These are phyloP conservation scores for Hyperoplus lanceolatus DNA, from an alignment of 2,797 vertebrate species.

Conservation along the genomic window DNA sequence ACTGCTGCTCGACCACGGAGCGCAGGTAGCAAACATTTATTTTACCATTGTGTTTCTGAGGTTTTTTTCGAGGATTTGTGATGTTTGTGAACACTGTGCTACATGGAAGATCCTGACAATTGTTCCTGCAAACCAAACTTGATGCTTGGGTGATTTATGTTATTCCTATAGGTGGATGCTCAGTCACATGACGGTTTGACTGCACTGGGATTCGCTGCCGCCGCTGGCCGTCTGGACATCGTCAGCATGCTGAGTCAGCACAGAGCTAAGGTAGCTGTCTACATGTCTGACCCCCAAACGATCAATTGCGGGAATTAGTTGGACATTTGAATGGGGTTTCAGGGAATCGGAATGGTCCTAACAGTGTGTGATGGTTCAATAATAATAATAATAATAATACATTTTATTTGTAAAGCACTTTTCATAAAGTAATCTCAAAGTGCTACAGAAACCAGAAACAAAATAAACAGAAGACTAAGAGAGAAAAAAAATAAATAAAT, in stretches of 20 bases:
- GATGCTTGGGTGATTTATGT: background rate
- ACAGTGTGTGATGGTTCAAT: too few species aligned
- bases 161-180: constrained; percentile 84
- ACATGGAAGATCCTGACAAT: background rate
- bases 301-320: too few species aligned
- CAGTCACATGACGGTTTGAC: constrained; percentile 93
- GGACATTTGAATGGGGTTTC: too few species aligned
- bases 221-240: constrained; percentile 92
- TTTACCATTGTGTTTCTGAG: background rate
- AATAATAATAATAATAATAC: too few species aligned
- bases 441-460: too few species aligned
- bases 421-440: too few species aligned
- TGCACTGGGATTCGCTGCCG: constrained; percentile 93
- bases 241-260: constrained; percentile 91
- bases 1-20: constrained; percentile 93
- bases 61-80: background rate
- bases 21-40: constrained; percentile 72
- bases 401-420: too few species aligned
- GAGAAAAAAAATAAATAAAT: too few species aligned
- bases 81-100: background rate
- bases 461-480: too few species aligned
- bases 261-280: constrained; percentile 88
- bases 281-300: background rate
- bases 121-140: background rate
- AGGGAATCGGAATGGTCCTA: too few species aligned